These are phyloP conservation scores for Pantherophis guttatus DNA, from an alignment of 2,113 vertebrate genomes.

Conservation along the genomic window DNA sequence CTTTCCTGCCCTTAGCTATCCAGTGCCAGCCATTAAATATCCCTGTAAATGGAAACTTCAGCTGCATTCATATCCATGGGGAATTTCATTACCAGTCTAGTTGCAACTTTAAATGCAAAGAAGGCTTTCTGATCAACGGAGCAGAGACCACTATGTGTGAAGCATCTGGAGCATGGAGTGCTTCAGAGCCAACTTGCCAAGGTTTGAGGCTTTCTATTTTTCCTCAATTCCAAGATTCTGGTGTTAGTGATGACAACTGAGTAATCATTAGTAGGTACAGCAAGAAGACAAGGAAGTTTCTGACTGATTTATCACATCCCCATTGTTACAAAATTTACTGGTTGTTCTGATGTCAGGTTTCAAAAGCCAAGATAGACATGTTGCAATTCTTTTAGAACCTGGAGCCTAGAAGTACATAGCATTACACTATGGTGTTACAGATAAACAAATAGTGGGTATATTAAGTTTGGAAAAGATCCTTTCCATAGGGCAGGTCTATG, in stretches of 20 bases:
- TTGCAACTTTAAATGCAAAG: slow-evolving; percentile 56
- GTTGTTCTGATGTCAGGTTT: not conserved
- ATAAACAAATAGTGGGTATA: not conserved
- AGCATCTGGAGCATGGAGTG: slow-evolving; percentile 69
- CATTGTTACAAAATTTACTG: not conserved
- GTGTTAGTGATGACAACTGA: not conserved
- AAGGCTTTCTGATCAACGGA: slow-evolving; percentile 65
- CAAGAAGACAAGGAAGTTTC: not conserved
- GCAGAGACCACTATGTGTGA: slow-evolving; percentile 38
- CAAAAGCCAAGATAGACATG: not conserved
- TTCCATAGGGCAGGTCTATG: not conserved
- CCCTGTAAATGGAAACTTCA: slow-evolving; percentile 38
- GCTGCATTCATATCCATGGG: slow-evolving; percentile 39
- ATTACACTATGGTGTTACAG: not conserved
- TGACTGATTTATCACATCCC: not conserved
- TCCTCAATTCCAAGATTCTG: not conserved
- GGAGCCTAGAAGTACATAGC: not conserved
- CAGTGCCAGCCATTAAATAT: slow-evolving; percentile 9
- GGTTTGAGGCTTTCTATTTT: slow-evolving; percentile 45
- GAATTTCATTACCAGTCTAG: slow-evolving; percentile 46
- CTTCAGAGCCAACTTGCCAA: slow-evolving; percentile 63
- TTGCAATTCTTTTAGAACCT: not conserved
- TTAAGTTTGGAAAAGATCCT: not conserved
- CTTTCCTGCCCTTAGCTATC: not conserved
- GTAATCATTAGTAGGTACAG: not conserved